Evolutionary conservation across 2,797 vertebrate species (phyloP).

Genomic region (Odontamblyopus lacepedii): DNA sequence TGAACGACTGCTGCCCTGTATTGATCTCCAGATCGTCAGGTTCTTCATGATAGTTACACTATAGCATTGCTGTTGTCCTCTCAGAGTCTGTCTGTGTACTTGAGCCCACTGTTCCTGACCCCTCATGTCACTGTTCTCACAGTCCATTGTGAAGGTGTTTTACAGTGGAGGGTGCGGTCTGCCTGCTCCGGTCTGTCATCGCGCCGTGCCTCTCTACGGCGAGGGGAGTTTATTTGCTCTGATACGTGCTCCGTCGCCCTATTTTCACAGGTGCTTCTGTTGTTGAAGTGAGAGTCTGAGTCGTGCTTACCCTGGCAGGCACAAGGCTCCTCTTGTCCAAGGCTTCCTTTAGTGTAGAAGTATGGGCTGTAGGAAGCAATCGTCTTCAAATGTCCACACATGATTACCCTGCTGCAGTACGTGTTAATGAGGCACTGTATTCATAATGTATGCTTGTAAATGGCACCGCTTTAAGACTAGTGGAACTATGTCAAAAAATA

Average conservation of each 20-base stretch:
- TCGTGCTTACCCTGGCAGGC: conserved; percentile 73
- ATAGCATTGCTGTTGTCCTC: background rate
- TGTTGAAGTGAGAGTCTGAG: conserved; percentile 73
- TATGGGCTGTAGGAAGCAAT: conserved; percentile 30
- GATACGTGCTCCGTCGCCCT: conserved; percentile 72
- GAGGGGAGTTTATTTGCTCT: conserved; percentile 75
- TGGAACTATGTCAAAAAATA: conserved; percentile 44
- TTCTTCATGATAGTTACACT: background rate
- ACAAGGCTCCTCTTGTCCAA: conserved; percentile 69
- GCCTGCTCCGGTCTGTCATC: conserved; percentile 77
- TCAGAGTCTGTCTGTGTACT: background rate
- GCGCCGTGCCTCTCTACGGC: conserved; percentile 50
- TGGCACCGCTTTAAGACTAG: conserved; percentile 40
- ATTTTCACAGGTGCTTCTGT: conserved; percentile 79
- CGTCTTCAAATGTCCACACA: conserved; percentile 21
- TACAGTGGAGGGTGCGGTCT: conserved; percentile 45
- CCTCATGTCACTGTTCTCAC: conserved; percentile 29
- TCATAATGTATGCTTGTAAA: conserved; percentile 30
- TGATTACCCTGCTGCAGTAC: conserved; percentile 12
- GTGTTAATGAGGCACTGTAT: conserved; percentile 15
- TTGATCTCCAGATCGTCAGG: background rate
- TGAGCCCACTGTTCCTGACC: background rate
- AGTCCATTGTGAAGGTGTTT: conserved; percentile 45
- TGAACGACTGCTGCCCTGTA: background rate
- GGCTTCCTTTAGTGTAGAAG: conserved; percentile 45